These are phyloP conservation scores for Hycleus cichorii DNA, from an alignment of 1,140 invertebrate genomes.

Conservation along the genomic window DNA sequence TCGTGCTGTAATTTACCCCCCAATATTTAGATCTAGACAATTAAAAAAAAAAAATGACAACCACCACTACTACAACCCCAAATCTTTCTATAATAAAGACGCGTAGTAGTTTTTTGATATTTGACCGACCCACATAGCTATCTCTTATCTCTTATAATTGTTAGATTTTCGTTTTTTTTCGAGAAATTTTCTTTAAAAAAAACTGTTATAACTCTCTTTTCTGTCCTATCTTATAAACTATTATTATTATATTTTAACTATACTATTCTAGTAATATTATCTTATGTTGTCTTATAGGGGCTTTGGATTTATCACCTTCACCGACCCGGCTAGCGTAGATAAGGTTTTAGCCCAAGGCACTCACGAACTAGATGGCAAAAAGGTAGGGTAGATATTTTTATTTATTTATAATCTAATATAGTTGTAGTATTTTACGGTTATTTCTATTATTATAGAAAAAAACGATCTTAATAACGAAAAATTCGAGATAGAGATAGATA, in stretches of 20 bases:
- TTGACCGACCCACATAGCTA: conserved; percentile 18
- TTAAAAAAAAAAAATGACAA: background rate
- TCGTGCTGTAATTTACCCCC: conserved; percentile 25
- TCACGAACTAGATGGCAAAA: conserved; percentile 92
- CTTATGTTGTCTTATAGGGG: conserved; percentile 72
- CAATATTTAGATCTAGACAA: background rate
- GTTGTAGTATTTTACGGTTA: background rate
- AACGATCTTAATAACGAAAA: no score
- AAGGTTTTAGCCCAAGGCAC: conserved; percentile 89
- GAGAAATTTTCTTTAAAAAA: no score
- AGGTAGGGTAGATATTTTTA: conserved; percentile 55
- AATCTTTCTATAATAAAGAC: conserved; percentile 7
- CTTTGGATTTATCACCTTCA: conserved; percentile 95
- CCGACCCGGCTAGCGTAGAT: conserved; percentile 87
- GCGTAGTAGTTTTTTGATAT: conserved; percentile 16
- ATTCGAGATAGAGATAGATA: conserved; percentile 11
- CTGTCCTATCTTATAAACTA: background rate
- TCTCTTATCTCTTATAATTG: conserved; percentile 8
- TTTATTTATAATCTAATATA: conserved; percentile 9
- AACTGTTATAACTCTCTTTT: background rate
- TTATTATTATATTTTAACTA: background rate
- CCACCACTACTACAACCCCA: background rate
- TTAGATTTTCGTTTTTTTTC: no score
- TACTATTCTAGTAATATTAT: conserved; percentile 30
- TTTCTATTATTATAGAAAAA: no score